These are phyloP conservation scores for Pantherophis guttatus DNA, from an alignment of 2,113 vertebrate genomes.

Conservation along the genomic window DNA sequence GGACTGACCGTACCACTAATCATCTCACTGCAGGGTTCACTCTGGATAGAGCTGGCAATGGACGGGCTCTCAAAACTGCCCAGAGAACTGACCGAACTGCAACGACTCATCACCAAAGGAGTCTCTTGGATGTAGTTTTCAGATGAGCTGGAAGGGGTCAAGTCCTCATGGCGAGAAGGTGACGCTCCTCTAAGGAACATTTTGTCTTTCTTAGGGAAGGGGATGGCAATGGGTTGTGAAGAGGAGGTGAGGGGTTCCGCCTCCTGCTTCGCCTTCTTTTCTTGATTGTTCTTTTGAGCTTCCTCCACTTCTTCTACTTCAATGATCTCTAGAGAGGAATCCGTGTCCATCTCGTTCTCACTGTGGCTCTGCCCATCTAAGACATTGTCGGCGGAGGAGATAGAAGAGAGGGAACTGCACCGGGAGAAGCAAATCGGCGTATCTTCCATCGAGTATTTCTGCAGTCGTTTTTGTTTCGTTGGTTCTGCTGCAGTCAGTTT, in stretches of 20 bases:
- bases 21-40: conserved; percentile 95
- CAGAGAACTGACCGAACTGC: conserved; percentile 94
- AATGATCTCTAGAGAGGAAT: conserved; percentile 86
- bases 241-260: background rate
- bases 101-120: conserved; percentile 92
- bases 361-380: conserved; percentile 83
- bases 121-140: conserved; percentile 97
- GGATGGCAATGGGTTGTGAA: conserved; percentile 77
- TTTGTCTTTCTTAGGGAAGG: conserved; percentile 70
- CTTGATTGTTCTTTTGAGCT: conserved; percentile 32
- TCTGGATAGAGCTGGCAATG: conserved; percentile 97
- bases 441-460: conserved; percentile 87
- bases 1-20: conserved; percentile 94
- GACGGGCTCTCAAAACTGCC: conserved; percentile 94
- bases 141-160: conserved; percentile 91
- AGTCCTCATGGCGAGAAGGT: conserved; percentile 77
- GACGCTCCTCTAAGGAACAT: conserved; percentile 72
- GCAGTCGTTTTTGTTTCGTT: conserved; percentile 77
- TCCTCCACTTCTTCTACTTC: conserved; percentile 79
- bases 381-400: conserved; percentile 86
- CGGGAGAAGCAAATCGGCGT: conserved; percentile 91
- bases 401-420: conserved; percentile 92
- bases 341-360: conserved; percentile 80
- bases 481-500: conserved; percentile 65
- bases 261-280: conserved; percentile 68